Evolutionary conservation across 2,797 vertebrate species (phyloP), one percentile per base, ranked within the genome.

Genomic region (Micropoecilia bifurca): DNA sequence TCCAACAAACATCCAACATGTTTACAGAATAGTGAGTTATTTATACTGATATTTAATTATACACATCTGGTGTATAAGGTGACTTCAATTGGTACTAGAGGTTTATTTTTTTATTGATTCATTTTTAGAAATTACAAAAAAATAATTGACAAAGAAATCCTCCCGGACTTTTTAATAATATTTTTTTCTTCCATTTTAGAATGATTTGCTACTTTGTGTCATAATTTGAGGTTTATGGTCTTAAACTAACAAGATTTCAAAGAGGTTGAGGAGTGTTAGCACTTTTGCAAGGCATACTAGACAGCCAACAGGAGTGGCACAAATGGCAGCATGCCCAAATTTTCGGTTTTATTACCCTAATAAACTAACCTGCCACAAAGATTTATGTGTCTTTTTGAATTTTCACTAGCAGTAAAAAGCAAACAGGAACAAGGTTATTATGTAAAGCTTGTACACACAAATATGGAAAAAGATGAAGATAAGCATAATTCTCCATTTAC

Each of bases 291-390:
- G 25, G 4, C 25, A 4, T 2, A 39, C 41, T 72, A 68, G 77
- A 80, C n/a, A 28, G 63, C 46, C 68, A 73, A 78, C 77, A 43
- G 43, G 28, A 33, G 78, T 50, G 74, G 71, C 50, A 71, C 80
- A 84, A 39, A 85, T 50, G 36, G 71, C 80, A 83, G 80, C 75
- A 75, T 72, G 72, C 79, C 72, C 57, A 61, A 46, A 33, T 13
- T 61, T 14, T 36, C 50, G 46, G 50, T 25, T 75, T 55, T n/a
- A 55, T 48, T 48, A 16, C 33, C 30, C 25, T 25, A 50, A 76
- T 39, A 36, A 71, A 59, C 6, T 50, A 6, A 45, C 1, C 48
- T 71, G 18, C 13, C 47, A 71, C 41, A 45, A 16, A 22, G 18
- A 71, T 43, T 20, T 46, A 45, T 55, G 4, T 69, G 25, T 28